These are phyloP conservation scores for Heloderma charlesbogerti DNA, from an alignment of 2,113 vertebrate species.

Conservation along the genomic window DNA sequence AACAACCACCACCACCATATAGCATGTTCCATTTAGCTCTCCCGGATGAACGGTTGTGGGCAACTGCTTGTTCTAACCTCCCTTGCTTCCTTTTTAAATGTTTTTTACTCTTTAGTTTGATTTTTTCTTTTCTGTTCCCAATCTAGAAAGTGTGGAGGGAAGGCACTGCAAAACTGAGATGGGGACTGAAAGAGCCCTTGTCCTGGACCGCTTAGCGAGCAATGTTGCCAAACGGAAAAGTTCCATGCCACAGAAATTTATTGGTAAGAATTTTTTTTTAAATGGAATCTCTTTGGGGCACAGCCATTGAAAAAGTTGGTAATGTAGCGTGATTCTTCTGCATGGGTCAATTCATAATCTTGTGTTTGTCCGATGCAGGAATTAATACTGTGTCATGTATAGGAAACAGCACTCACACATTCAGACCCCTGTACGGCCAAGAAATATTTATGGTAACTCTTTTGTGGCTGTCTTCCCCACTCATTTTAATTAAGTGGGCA, in stretches of 20 bases:
- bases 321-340: constrained; percentile 6
- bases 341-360: not conserved
- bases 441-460: not conserved
- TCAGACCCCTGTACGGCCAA: not conserved
- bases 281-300: constrained; percentile 61
- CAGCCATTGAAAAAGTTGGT: constrained; percentile 48
- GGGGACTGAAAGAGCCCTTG: constrained; percentile 90
- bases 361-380: not conserved
- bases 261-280: constrained; percentile 83
- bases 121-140: constrained; percentile 60
- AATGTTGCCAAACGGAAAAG: constrained; percentile 96
- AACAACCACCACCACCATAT: constrained; percentile 40
- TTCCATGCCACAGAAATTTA: constrained; percentile 96
- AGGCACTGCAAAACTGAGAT: constrained; percentile 86
- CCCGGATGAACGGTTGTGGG: constrained; percentile 51
- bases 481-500: not conserved
- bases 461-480: not conserved
- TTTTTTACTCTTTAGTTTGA: constrained; percentile 36
- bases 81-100: constrained; percentile 30
- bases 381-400: not conserved
- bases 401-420: not conserved
- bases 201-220: constrained; percentile 93
- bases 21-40: constrained; percentile 38
- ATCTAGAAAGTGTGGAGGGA: constrained; percentile 81
- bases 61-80: constrained; percentile 37